Evolutionary conservation across 2,888 invertebrate genomes (phyloP).

Genomic region (Flexamia atlantica): DNA sequence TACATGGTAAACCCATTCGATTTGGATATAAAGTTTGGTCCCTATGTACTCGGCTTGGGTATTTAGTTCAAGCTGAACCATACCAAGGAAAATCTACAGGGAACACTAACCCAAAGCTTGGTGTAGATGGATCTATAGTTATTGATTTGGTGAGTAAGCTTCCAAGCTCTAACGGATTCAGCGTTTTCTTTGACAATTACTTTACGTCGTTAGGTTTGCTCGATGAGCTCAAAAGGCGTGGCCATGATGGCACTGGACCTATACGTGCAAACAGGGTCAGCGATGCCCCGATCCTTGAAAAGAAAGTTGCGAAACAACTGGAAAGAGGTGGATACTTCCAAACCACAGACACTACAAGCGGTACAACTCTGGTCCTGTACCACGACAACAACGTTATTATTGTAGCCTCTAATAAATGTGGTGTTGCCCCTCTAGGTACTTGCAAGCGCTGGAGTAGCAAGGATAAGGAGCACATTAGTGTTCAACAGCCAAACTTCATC

Average conservation of each 20-base stretch:
- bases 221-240: slow-evolving; percentile 3
- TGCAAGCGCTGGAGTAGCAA: slow-evolving; percentile 15
- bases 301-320: background rate
- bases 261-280: slow-evolving; percentile 20
- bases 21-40: slow-evolving; percentile 65
- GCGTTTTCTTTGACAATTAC: slow-evolving; percentile 38
- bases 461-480: background rate
- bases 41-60: slow-evolving; percentile 63
- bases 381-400: slow-evolving; percentile 24
- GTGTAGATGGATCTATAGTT: slow-evolving; percentile 36
- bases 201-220: slow-evolving; percentile 35
- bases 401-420: background rate
- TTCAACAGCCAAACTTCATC: background rate
- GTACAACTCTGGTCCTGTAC: slow-evolving; percentile 27
- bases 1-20: slow-evolving; percentile 43
- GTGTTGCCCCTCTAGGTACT: slow-evolving; percentile 28
- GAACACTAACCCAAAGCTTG: slow-evolving; percentile 9
- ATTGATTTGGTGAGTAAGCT: slow-evolving; percentile 24
- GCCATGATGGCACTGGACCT: slow-evolving; percentile 24
- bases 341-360: slow-evolving; percentile 22
- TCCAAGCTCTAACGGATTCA: background rate
- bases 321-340: slow-evolving; percentile 26
- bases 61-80: slow-evolving; percentile 66
- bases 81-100: slow-evolving; percentile 63
- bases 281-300: slow-evolving; percentile 19